Evolutionary conservation across 2,888 invertebrate species (phyloP).

Genomic region (Bhutanitis thaidina): DNA sequence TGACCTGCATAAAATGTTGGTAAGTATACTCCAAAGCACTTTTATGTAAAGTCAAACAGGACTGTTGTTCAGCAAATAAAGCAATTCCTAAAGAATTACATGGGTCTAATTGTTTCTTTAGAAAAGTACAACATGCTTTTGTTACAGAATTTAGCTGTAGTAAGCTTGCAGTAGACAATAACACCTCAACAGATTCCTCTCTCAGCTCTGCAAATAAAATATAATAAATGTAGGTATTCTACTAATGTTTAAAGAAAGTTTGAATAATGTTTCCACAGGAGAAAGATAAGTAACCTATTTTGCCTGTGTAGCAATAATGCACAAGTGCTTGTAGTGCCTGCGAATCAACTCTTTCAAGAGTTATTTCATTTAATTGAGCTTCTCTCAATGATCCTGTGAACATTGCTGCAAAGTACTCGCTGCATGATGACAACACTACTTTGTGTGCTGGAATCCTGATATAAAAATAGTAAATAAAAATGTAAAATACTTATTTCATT

Average conservation of each 20-base stretch:
- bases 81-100: constrained; percentile 97
- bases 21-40: constrained; percentile 92
- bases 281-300: constrained; percentile 56
- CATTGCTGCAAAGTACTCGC: constrained; percentile 97
- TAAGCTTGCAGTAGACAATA: constrained; percentile 92
- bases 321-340: constrained; percentile 92
- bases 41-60: constrained; percentile 88
- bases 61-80: constrained; percentile 95
- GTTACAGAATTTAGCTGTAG: constrained; percentile 92
- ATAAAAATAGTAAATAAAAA: constrained; percentile 12
- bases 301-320: constrained; percentile 95
- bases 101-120: constrained; percentile 94
- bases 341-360: constrained; percentile 90
- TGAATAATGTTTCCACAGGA: constrained; percentile 20
- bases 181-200: constrained; percentile 94
- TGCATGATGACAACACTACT: constrained; percentile 93
- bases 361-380: constrained; percentile 90
- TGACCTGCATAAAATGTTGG: constrained; percentile 90
- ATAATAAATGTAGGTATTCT: no score
- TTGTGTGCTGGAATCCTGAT: constrained; percentile 89
- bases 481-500: no score
- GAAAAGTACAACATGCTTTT: constrained; percentile 93
- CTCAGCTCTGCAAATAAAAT: constrained; percentile 83
- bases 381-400: constrained; percentile 94
- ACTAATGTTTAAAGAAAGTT: no score